Base-by-base conservation (phyloP, 2,113 vertebrate genomes). In the Butorides virescens region DNA sequence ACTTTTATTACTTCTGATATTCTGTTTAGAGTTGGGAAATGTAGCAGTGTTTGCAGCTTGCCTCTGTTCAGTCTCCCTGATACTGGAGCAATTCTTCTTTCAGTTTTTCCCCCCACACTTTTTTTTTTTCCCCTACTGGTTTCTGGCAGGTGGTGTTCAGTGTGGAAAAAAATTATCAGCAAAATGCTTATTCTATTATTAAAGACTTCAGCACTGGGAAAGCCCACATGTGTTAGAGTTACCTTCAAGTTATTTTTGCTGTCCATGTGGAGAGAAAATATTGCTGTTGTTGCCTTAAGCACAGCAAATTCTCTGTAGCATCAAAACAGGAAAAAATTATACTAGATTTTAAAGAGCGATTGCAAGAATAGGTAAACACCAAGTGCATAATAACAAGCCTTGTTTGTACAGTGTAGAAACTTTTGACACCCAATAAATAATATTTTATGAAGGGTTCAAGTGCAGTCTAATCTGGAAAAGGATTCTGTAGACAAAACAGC, bases 1-100 rank as follows among this genome's bases (percentile, higher is more conserved):
- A 86, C 72, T 75, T 96, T 95, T 86, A 95, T 97, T 96, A 92
- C 91, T 97, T 93, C 63, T 96, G 94, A 94, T 90, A 88, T 68
- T 96, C 95, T 96, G 78, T 94, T 98, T 95, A 91, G 91, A 80
- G 90, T 94, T 90, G 80, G 87, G 92, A 88, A 42, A 53, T 63
- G 30, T 87, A 87, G 86, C 85, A 92, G 63, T 55, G 44, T 89
- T 88, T 75, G 66, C 9, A 9, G 56, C 36, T 85, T 70, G 63
- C 73, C 62, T 91, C 76, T 59, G 50, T 73, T 97, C 88, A 63
- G 53, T 88, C 65, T 94, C 42, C 62, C 52, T 86, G 63, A 39
- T 56, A 46, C 73, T 73, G 65, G 39, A 92, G 80, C 29, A 72
- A 75, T 85, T 94, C 67, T 77, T 95, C 67, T 82, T 50, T 34